Conservation (phyloP, 2,888 invertebrate genomes). For the Xanthia icteritia region DNA sequence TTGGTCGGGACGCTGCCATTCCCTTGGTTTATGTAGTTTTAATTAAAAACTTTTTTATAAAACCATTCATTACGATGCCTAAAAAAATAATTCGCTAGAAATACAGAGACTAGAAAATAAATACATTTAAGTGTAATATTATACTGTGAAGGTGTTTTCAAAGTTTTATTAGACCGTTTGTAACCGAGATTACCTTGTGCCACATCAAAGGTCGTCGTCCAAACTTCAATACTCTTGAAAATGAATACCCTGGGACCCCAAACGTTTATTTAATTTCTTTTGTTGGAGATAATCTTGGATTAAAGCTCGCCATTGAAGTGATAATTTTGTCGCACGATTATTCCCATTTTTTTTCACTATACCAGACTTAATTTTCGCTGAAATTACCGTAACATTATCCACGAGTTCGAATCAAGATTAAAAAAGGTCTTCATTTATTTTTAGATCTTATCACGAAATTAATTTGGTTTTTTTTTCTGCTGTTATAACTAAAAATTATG, state of each 20-base stretch:
- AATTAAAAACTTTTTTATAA: too few species aligned
- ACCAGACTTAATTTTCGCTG: background rate
- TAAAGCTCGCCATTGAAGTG: slow-evolving; percentile 8
- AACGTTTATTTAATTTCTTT: slow-evolving; percentile 42
- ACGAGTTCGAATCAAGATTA: background rate
- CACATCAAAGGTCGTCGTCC: slow-evolving; percentile 31
- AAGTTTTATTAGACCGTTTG: slow-evolving; percentile 6
- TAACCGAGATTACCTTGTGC: slow-evolving; percentile 17
- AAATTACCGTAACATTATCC: background rate
- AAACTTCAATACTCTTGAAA: slow-evolving; percentile 36
- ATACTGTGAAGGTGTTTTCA: background rate
- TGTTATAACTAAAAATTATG: slow-evolving; percentile 16
- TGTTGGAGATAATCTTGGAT: slow-evolving; percentile 13
- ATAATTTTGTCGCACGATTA: slow-evolving; percentile 5
- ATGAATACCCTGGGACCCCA: slow-evolving; percentile 13
- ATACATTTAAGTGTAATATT: background rate
- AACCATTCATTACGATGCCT: background rate
- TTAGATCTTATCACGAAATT: too few species aligned
- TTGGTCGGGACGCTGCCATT: background rate
- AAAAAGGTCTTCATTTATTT: background rate
- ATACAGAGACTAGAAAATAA: background rate
- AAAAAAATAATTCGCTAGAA: background rate
- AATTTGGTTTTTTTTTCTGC: background rate
- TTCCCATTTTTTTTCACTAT: background rate
- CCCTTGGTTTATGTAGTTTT: background rate